Evolutionary conservation across 1,140 invertebrate genomes (phyloP).

Genomic region (Drosophila prosaltans): DNA sequence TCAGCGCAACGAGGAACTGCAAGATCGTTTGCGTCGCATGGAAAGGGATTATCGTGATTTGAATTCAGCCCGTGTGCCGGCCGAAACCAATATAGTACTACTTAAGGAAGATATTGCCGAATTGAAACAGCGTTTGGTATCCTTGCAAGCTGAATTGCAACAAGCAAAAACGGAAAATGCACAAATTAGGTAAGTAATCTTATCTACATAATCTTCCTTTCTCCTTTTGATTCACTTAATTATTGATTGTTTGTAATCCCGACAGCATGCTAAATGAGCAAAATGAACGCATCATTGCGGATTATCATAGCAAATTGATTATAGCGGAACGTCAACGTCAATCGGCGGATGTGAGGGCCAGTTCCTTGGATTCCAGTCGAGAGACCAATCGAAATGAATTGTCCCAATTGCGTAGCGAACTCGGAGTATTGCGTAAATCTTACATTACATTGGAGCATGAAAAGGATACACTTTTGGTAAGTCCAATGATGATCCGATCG

Average conservation of each 20-base stretch:
- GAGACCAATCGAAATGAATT: conserved; percentile 61
- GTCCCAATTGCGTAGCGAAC: conserved; percentile 60
- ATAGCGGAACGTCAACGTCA: conserved; percentile 66
- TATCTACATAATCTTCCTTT: no score
- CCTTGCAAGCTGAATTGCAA: conserved; percentile 53
- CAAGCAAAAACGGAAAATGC: conserved; percentile 49
- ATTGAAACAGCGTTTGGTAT: conserved; percentile 43
- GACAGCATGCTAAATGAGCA: conserved; percentile 75
- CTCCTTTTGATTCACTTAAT: no score
- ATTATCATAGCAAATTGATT: conserved; percentile 66
- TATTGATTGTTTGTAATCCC: neutral
- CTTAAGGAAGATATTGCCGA: conserved; percentile 68
- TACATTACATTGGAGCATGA: conserved; percentile 66
- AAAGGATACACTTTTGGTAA: conserved; percentile 73
- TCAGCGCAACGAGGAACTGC: conserved; percentile 57
- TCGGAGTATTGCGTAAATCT: conserved; percentile 62
- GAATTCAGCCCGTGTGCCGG: conserved; percentile 61
- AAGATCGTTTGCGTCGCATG: conserved; percentile 54
- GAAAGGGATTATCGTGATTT: conserved; percentile 72
- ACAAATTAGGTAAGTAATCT: conserved; percentile 64
- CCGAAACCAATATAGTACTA: conserved; percentile 64
- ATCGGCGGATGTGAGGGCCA: conserved; percentile 59
- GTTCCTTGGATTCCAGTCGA: conserved; percentile 65
- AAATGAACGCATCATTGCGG: conserved; percentile 72
- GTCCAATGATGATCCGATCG: neutral